A percentile compares a stretch with the other conserved stretches of the same genome.
Conservation (phyloP, 2,797 vertebrate genomes). For the Microcaecilia unicolor region DNA sequence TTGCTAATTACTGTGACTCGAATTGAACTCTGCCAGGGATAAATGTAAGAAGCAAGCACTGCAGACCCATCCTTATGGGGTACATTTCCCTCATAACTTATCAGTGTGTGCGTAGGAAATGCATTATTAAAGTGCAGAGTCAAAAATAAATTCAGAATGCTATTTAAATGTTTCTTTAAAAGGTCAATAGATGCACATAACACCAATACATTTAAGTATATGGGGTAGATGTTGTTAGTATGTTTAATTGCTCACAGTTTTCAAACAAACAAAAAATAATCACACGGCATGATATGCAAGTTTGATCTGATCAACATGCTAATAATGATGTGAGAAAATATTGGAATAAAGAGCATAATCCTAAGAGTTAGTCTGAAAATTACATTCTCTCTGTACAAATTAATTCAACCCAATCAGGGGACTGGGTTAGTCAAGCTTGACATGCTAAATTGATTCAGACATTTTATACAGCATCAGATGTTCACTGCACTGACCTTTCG, state of each 20-base stretch:
- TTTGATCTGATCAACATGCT: slow-evolving; percentile 7
- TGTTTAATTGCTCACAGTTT: slow-evolving; percentile 3
- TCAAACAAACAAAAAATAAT: not conserved
- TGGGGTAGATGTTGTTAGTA: no score
- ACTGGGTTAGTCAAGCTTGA: slow-evolving; percentile 41
- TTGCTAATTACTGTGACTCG: not conserved
- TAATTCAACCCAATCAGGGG: slow-evolving; percentile 21
- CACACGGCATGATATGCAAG: not conserved
- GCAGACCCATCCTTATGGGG: not conserved
- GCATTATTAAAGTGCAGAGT: no score
- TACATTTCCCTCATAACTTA: not conserved
- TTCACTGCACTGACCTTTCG: slow-evolving; percentile 44
- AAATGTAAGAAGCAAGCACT: not conserved
- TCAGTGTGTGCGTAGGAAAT: no score
- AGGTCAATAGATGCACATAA: no score
- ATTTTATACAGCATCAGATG: slow-evolving; percentile 29
- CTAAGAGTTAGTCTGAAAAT: slow-evolving; percentile 2
- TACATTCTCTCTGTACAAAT: slow-evolving; percentile 3
- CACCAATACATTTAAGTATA: no score
- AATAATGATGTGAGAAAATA: slow-evolving; percentile 7
- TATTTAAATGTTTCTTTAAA: no score
- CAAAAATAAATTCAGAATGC: no score
- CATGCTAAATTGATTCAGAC: slow-evolving; percentile 42
- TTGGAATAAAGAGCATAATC: slow-evolving; percentile 4
- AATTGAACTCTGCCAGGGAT: not conserved